Conservation (phyloP, 2,888 invertebrate species). For the Dione vanillae region DNA sequence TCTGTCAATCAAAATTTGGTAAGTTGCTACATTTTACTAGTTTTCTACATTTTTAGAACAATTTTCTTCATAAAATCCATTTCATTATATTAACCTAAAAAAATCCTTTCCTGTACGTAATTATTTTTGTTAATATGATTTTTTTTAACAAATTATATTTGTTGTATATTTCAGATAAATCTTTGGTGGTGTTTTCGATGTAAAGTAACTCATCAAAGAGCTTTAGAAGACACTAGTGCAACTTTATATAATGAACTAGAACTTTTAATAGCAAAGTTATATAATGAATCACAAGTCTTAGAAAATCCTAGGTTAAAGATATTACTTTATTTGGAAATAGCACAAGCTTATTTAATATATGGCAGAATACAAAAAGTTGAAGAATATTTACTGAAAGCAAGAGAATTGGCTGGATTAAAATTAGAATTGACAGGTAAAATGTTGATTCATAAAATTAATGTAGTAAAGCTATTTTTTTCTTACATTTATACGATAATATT, state of each 20-base stretch:
- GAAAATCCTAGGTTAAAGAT: constrained; percentile 67
- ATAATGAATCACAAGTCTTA: constrained; percentile 68
- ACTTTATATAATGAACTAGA: constrained; percentile 86
- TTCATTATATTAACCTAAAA: too few species aligned
- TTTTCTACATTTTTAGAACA: background rate
- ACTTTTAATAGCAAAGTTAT: constrained; percentile 71
- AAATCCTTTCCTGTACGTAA: too few species aligned
- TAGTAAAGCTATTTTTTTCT: too few species aligned
- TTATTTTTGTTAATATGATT: too few species aligned
- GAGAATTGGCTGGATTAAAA: constrained; percentile 86
- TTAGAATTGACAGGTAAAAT: constrained; percentile 86
- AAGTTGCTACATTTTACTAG: constrained; percentile 48
- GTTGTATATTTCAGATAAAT: constrained; percentile 60
- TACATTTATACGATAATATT: too few species aligned
- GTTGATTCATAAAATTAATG: background rate
- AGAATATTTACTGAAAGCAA: constrained; percentile 86
- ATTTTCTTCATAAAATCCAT: too few species aligned
- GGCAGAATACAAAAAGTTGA: constrained; percentile 89
- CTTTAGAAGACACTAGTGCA: constrained; percentile 90
- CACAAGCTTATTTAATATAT: constrained; percentile 89
- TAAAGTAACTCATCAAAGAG: constrained; percentile 89
- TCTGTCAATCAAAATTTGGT: constrained; percentile 68
- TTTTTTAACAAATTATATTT: constrained; percentile 42
- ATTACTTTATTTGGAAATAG: constrained; percentile 78
- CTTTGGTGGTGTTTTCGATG: constrained; percentile 91